phyloP scores from a whole-genome alignment of 1,140 invertebrate genomes.

The Lepidurus packardi region DNA sequence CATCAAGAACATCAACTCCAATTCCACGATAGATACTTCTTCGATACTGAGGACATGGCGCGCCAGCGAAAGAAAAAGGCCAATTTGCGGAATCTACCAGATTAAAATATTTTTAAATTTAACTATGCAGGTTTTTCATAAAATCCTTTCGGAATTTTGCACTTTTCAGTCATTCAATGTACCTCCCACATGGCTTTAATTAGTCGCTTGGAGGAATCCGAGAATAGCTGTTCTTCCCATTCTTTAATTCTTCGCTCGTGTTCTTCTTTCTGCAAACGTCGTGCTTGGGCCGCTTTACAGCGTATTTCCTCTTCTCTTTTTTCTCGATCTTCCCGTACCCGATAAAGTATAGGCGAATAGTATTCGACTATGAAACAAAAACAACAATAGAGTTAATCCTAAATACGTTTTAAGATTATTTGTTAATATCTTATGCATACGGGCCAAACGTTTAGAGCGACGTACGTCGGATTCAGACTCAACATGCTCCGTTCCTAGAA shows the following conservation, averaged over 20 bases:
- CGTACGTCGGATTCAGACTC: conserved; percentile 19
- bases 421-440: neutral
- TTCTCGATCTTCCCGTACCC: conserved; percentile 44
- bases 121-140: neutral
- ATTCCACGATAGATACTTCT: conserved; percentile 54
- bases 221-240: conserved; percentile 46
- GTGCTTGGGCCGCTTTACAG: conserved; percentile 42
- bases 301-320: conserved; percentile 43
- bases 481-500: neutral
- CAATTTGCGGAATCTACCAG: conserved; percentile 50
- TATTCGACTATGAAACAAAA: conserved; percentile 38
- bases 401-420: conserved; percentile 2
- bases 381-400: conserved; percentile 41
- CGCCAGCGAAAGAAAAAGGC: conserved; percentile 53
- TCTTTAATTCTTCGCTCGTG: conserved; percentile 43
- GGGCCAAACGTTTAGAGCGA: conserved; percentile 3
- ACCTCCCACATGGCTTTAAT: conserved; percentile 50
- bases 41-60: conserved; percentile 48
- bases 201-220: conserved; percentile 39
- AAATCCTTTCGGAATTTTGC: too few relatives aligned
- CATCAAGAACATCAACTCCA: conserved; percentile 57
- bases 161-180: neutral
- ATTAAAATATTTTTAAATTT: conserved; percentile 27
- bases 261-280: conserved; percentile 42
- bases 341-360: conserved; percentile 43